A percentile compares a stretch with the other conserved stretches of the same genome.
Conservation (phyloP, 2,113 vertebrate species). For the Embiotoca jacksoni region DNA sequence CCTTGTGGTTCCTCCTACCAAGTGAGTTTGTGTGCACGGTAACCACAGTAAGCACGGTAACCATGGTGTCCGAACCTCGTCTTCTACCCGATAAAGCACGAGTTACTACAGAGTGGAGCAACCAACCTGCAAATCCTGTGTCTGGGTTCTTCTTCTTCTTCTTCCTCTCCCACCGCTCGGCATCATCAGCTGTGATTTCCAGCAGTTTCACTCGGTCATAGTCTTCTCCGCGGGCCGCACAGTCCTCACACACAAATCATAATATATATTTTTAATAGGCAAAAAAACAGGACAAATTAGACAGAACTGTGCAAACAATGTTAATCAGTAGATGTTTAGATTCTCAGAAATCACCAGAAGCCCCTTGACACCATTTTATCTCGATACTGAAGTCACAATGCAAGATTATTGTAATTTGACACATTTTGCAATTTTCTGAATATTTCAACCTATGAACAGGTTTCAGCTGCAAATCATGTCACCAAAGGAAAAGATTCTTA, state of each 20-base stretch:
- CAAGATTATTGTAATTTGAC: too few relatives aligned
- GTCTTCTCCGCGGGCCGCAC: conserved; percentile 89
- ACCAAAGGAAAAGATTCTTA: too few relatives aligned
- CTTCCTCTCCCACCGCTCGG: conserved; percentile 95
- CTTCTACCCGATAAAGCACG: not conserved
- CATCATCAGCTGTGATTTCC: conserved; percentile 95
- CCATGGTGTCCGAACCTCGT: not conserved
- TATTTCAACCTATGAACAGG: too few relatives aligned
- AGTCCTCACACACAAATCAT: conserved; percentile 85
- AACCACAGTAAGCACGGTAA: too few relatives aligned
- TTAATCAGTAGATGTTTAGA: too few relatives aligned
- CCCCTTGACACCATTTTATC: too few relatives aligned
- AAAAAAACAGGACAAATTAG: not conserved
- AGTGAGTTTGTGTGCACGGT: too few relatives aligned
- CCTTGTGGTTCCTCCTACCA: not conserved
- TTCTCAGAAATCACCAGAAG: too few relatives aligned
- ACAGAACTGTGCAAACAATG: not conserved
- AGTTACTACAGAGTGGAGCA: not conserved
- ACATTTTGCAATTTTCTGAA: too few relatives aligned
- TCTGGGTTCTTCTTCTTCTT: conserved; percentile 95
- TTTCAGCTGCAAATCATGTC: too few relatives aligned
- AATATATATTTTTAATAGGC: not conserved
- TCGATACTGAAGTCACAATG: too few relatives aligned
- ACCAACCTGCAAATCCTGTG: conserved; percentile 93
- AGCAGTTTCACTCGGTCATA: conserved; percentile 93